phyloP scores from a whole-genome alignment of 2,888 invertebrate genomes.

The Amiota minor region DNA sequence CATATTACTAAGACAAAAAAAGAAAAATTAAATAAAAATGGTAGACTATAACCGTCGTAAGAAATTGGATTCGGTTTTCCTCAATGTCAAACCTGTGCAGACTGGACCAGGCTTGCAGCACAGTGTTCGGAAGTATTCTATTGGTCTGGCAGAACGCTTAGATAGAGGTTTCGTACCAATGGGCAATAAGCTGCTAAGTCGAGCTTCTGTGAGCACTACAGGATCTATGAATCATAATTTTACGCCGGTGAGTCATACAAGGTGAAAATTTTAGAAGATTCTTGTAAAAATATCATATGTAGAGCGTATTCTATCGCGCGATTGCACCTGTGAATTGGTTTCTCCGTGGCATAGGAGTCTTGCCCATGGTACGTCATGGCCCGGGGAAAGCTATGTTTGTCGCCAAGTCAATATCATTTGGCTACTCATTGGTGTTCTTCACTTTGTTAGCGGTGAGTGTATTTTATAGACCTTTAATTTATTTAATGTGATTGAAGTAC shows the following conservation, averaged over 20 bases:
- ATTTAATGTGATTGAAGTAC: background rate
- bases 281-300: background rate
- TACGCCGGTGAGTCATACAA: conserved; percentile 51
- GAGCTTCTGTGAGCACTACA: conserved; percentile 59
- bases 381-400: conserved; percentile 75
- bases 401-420: conserved; percentile 76
- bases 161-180: conserved; percentile 56
- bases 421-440: conserved; percentile 77
- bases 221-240: conserved; percentile 61
- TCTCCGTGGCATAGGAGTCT: conserved; percentile 77
- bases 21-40: conserved; percentile 48
- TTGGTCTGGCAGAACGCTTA: conserved; percentile 61
- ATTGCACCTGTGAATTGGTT: conserved; percentile 74
- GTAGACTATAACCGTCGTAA: conserved; percentile 63
- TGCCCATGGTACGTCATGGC: conserved; percentile 77
- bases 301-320: conserved; percentile 73
- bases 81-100: conserved; percentile 70
- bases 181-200: conserved; percentile 51
- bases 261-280: background rate
- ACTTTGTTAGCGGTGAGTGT: conserved; percentile 72
- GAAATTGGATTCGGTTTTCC: conserved; percentile 68
- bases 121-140: conserved; percentile 63
- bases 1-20: background rate
- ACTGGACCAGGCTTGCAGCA: conserved; percentile 58
- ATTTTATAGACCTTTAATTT: background rate